phyloP scores from a whole-genome alignment of 2,888 invertebrate species.

The Aporophyla nigra region DNA sequence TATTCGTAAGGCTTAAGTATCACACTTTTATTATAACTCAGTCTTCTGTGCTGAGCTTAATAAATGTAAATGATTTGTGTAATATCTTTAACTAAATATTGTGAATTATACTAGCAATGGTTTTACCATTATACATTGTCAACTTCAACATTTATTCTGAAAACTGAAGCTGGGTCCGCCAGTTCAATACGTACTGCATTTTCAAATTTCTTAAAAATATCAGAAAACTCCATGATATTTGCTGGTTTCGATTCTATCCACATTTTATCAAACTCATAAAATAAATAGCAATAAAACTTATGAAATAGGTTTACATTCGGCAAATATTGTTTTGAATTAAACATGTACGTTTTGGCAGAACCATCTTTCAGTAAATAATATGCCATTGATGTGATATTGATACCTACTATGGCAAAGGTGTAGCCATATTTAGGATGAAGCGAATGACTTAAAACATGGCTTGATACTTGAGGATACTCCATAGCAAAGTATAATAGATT shows the following conservation, averaged over 20 bases:
- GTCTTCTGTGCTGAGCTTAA: slow-evolving; percentile 56
- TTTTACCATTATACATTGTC: slow-evolving; percentile 89
- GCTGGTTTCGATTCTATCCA: slow-evolving; percentile 98
- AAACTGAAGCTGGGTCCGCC: slow-evolving; percentile 93
- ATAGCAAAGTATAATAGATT: slow-evolving; percentile 97
- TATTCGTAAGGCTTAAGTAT: slow-evolving; percentile 40
- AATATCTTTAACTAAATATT: slow-evolving; percentile 19
- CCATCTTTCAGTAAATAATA: slow-evolving; percentile 95
- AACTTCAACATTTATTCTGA: slow-evolving; percentile 95
- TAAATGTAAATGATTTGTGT: slow-evolving; percentile 29
- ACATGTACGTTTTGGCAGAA: slow-evolving; percentile 97
- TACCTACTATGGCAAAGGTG: slow-evolving; percentile 97
- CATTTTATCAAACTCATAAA: slow-evolving; percentile 98
- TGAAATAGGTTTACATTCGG: slow-evolving; percentile 95
- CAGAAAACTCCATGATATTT: slow-evolving; percentile 98
- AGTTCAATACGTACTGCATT: slow-evolving; percentile 93
- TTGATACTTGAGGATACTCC: slow-evolving; percentile 95
- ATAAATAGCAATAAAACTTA: slow-evolving; percentile 97
- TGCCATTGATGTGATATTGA: slow-evolving; percentile 98
- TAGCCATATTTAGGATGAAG: slow-evolving; percentile 97
- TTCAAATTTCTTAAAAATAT: slow-evolving; percentile 96
- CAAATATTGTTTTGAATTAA: slow-evolving; percentile 93
- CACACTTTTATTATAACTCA: slow-evolving; percentile 54
- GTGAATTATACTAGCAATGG: slow-evolving; percentile 31
- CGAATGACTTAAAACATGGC: slow-evolving; percentile 96